Conservation (phyloP, 92 coral and sea anemone genomes). For the Blastomussa wellsi region DNA sequence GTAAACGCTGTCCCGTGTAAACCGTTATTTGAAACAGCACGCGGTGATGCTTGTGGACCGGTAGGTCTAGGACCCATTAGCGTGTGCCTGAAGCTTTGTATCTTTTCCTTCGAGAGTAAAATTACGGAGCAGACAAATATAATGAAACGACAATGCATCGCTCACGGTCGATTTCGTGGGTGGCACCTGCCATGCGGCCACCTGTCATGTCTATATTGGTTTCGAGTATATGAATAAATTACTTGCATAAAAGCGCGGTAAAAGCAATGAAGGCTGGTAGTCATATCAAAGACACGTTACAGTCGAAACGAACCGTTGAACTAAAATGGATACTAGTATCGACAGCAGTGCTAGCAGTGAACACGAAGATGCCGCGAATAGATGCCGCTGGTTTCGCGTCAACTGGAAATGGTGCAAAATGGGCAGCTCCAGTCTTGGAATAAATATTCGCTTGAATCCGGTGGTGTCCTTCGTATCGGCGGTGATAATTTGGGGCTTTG, state of each 20-base stretch:
- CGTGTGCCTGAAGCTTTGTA: no score
- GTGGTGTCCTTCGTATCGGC: constrained; percentile 79
- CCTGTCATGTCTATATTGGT: constrained; percentile 29
- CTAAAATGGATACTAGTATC: constrained; percentile 24
- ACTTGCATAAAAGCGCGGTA: constrained; percentile 36
- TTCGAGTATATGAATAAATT: constrained; percentile 36
- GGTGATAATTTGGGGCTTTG: constrained; percentile 81
- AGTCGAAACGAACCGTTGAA: not conserved
- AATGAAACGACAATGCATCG: not conserved
- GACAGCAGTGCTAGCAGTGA: constrained; percentile 25
- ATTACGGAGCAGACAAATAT: not conserved
- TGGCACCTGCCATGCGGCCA: constrained; percentile 30
- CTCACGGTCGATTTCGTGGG: constrained; percentile 1
- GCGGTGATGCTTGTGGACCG: no score
- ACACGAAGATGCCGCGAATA: constrained; percentile 33
- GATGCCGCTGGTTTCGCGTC: constrained; percentile 42
- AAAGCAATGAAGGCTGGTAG: constrained; percentile 7
- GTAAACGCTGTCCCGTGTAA: no score
- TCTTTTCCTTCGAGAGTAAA: not conserved
- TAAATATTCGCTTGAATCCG: constrained; percentile 68
- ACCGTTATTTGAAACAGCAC: no score
- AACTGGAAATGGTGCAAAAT: constrained; percentile 50
- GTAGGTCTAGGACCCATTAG: no score
- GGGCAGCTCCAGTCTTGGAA: constrained; percentile 33
- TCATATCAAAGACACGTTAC: not conserved